Base-by-base conservation (phyloP, 2,113 vertebrate species). In the Cardinalis cardinalis region DNA sequence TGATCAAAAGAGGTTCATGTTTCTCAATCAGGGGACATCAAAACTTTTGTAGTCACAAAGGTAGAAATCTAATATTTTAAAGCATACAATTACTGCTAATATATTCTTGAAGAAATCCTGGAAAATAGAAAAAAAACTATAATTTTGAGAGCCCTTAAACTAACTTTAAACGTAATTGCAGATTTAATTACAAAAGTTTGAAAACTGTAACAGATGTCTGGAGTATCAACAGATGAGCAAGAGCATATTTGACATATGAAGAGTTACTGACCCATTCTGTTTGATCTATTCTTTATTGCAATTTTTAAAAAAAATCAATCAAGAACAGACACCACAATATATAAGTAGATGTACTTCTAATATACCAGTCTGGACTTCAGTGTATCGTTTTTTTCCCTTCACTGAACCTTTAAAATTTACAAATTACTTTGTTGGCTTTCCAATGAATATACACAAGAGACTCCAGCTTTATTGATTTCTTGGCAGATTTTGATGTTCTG, bases 231-330 rank as follows among this genome's bases (percentile, higher is more conserved):
- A 85, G 59, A 77, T 56, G 71, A 89, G 7, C 58, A 68, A 92
- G 20, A 87, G 3, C 2, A 7, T n/a, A 69, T 60, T 93, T 96
- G 61, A 87, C 44, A 89, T 82, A 78, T 77, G 63, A 84, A 23
- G 29, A 91, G 61, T 75, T 87, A 84, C 23, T 73, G 79, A 88
- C 53, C 85, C 56, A 93, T 94, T 96, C 56, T 32, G 1, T 92
- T 84, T 44, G 38, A 80, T 92, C 59, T 81, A 29, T 78, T 95
- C 65, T 89, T 96, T 81, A 71, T n/a, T 94, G 61, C 18, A 87
- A 64, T 83, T 18, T 23, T 10, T 66, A 31, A 9, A 31, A 53
- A 36, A 89, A 90, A 92, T 43, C 48, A 70, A n/a, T 92, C 84
- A 92, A 81, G 55, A 14, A 5, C 32, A 84, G 44, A 61, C 14